Evolutionary conservation across 2,113 vertebrate species (phyloP).

Genomic region (Dissostichus mawsoni): DNA sequence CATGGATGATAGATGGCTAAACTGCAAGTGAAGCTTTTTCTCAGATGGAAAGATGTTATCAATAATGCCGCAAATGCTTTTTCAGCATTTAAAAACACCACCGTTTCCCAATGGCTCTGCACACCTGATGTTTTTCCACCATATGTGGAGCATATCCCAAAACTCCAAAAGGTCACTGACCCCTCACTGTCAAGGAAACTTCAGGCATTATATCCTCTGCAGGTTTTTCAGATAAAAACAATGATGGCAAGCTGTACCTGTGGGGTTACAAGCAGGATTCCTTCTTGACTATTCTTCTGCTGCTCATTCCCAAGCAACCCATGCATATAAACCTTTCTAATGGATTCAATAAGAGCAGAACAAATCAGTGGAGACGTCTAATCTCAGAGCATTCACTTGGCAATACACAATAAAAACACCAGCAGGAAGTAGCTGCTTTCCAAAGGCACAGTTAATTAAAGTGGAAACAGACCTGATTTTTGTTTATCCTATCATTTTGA

Average conservation of each 20-base stretch:
- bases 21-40: conserved; percentile 38
- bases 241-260: conserved; percentile 37
- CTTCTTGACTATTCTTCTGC: conserved; percentile 49
- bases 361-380: conserved; percentile 24
- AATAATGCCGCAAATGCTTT: conserved; percentile 21
- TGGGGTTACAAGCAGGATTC: conserved; percentile 51
- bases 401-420: conserved; percentile 11
- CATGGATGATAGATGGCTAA: conserved; percentile 71
- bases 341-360: conserved; percentile 53
- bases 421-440: conserved; percentile 6
- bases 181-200: conserved; percentile 55
- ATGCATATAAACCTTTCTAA: conserved; percentile 31
- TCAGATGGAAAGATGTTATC: conserved; percentile 39
- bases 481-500: too few species aligned
- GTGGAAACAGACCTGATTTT: not conserved
- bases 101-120: conserved; percentile 12
- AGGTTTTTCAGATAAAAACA: conserved; percentile 65
- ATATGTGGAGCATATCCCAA: conserved; percentile 27
- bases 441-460: not conserved
- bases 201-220: conserved; percentile 50
- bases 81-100: conserved; percentile 48
- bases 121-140: conserved; percentile 57
- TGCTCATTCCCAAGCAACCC: conserved; percentile 37
- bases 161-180: conserved; percentile 51
- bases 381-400: conserved; percentile 19